phyloP scores from a whole-genome alignment of 2,888 invertebrate species.

The Allolobophora icterica region DNA sequence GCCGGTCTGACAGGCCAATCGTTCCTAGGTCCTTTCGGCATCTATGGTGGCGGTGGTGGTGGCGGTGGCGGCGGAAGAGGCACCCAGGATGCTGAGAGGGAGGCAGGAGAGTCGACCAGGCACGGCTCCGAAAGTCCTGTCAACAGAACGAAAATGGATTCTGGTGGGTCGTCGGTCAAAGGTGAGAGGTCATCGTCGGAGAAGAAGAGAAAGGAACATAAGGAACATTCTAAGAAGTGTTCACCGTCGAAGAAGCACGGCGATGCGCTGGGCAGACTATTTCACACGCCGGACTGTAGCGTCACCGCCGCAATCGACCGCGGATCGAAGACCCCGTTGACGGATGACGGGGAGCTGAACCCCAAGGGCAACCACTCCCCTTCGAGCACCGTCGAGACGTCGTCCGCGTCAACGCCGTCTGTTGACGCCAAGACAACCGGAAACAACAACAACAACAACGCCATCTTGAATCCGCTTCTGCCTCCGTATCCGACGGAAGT shows the following conservation, averaged over 20 bases:
- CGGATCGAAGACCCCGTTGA: neutral
- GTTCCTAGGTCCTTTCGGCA: constrained; percentile 23
- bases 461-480: constrained; percentile 17
- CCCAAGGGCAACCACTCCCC: neutral
- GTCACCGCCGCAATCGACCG: neutral
- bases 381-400: constrained; percentile 25
- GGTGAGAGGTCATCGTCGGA: neutral
- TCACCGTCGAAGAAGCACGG: constrained; percentile 18
- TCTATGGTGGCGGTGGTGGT: neutral
- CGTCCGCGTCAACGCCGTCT: neutral
- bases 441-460: neutral
- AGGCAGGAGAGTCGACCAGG: neutral
- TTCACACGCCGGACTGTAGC: neutral
- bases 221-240: neutral
- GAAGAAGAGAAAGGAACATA: neutral
- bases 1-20: constrained; percentile 13
- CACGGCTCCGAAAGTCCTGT: neutral
- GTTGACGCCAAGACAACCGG: neutral
- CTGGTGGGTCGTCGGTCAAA: neutral
- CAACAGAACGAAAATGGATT: neutral
- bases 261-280: neutral
- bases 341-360: neutral
- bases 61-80: neutral
- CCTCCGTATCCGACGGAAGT: neutral
- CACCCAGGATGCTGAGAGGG: neutral